Base-by-base conservation (phyloP, 2,797 vertebrate species). In the Pelodytes ibericus region DNA sequence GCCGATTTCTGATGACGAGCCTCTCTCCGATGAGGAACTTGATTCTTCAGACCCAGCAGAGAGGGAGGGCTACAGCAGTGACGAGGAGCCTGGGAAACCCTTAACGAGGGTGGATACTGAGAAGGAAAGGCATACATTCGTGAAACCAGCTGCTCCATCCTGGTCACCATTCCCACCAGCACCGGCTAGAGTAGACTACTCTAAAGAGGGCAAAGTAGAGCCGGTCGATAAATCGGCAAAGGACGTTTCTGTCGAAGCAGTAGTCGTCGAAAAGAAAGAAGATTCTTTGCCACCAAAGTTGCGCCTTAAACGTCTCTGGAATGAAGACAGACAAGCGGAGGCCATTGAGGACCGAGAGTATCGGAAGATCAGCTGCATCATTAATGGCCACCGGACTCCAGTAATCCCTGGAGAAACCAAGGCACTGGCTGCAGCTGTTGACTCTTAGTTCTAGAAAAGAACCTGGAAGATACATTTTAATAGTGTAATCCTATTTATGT, bases 251-350 rank as follows among this genome's bases (percentile, higher is more conserved):
- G 75, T 18, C 0, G 89, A 91, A 0, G 0, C 7, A 0, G 58
- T 24, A 0, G 27, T 72, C 3, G 88, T 88, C 71, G 88, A 81
- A 71, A 80, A 85, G 6, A 90, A 91, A 39, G 91, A 92, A 0
- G 90, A 90, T 3, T 64, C 87, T 67, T 90, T 92, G 87, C 91
- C 91, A 0, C 91, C 91, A 0, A 92, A 92, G 72, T 86, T 92
- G 51, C 85, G 91, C 2, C 81, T 90, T 20, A 92, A 92, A 26
- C 87, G 91, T 0, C 88, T 89, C 10, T 92, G 91, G 91, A 88
- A 91, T 0, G 91, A 85, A 0, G 89, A 85, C 67, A 84, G 88
- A 0, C 81, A 83, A 2, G 76, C n/a, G 0, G 88, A 84, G 0
- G 44, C 2, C 26, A 51, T 72, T 0, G 87, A 88, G 75, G 85